Evolutionary conservation across 2,113 vertebrate genomes (phyloP).

Genomic region (Acrocephalus kingi): DNA sequence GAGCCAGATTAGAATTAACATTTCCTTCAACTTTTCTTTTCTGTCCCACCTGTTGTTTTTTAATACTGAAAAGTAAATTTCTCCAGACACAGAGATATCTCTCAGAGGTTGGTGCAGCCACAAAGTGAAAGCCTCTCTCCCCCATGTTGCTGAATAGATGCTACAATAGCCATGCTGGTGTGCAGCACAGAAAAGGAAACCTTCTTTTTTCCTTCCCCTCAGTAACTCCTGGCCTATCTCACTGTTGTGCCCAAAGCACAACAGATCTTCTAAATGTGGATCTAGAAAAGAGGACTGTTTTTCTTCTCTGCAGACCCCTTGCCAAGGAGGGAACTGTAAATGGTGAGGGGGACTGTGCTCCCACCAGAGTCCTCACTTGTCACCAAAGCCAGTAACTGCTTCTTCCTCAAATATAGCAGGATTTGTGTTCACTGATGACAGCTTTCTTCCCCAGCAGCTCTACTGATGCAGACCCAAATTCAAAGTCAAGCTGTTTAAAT

Average conservation of each 20-base stretch:
- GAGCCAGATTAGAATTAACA: background rate
- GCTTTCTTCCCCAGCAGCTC: background rate
- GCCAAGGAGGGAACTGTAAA: background rate
- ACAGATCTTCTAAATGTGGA: background rate
- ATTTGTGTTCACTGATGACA: background rate
- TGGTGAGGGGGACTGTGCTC: fast-evolving
- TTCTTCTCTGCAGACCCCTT: background rate
- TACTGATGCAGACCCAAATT: background rate
- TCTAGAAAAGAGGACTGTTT: background rate
- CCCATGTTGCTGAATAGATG: background rate
- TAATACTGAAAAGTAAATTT: background rate
- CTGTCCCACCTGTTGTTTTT: background rate
- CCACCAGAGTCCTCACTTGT: background rate
- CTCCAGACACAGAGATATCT: background rate
- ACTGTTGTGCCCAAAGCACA: background rate
- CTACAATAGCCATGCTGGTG: background rate
- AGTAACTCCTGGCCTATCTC: background rate
- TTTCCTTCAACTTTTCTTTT: background rate
- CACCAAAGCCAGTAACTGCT: background rate
- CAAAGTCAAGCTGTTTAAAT: background rate
- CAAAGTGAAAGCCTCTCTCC: background rate
- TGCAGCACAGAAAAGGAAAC: background rate
- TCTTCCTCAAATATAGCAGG: background rate
- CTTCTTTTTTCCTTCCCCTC: background rate
- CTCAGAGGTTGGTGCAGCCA: background rate